Base-by-base conservation (phyloP, 2,113 vertebrate genomes). In the Limnothrissa miodon region DNA sequence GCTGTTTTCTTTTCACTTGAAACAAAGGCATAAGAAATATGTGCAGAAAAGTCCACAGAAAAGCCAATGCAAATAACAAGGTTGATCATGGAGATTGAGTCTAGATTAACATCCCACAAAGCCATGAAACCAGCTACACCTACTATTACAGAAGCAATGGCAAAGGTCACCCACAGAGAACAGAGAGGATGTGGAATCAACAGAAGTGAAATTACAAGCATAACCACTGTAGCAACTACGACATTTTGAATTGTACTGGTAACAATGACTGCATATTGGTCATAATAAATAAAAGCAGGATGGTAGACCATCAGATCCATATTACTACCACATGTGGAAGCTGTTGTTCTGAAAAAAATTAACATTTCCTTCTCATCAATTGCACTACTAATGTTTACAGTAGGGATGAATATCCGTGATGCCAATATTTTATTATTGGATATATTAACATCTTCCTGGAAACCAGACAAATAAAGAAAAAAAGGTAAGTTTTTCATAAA, bases 1-100 rank as follows among this genome's bases (percentile, higher is more conserved):
- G 66, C 86, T 9, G 79, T 91, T 51, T 56, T 23, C 62, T 92
- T 83, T 17, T 87, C 62, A 86, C 85, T 93, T 15, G 91, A 93
- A 81, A 95, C 89, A 92, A 92, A 94, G 44, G 90, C 86, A 9
- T 92, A 94, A 23, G 91, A 91, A n/a, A 91, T 90, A 78, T 90
- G 92, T 70, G 90, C 90, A 59, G 92, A 95, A 88, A 95, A 94
- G 83, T 85, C 90, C 1, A 93, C 93, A 21, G 89, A 89, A 84
- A 96, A 96, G 23, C 92, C 92, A 83, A 95, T 93, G 86, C 87
- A 95, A 86, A 93, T 90, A 13, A 94, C 89, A 78, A 92, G 90
- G 45, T 88, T 94, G 46, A 90, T 94, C 91, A 94, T 91, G 82
- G 93, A 91, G 81, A 92, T 86, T 15, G 91, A 92, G 84, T 95